Conservation (phyloP, 2,888 invertebrate species). For the Linyphia triangularis region DNA sequence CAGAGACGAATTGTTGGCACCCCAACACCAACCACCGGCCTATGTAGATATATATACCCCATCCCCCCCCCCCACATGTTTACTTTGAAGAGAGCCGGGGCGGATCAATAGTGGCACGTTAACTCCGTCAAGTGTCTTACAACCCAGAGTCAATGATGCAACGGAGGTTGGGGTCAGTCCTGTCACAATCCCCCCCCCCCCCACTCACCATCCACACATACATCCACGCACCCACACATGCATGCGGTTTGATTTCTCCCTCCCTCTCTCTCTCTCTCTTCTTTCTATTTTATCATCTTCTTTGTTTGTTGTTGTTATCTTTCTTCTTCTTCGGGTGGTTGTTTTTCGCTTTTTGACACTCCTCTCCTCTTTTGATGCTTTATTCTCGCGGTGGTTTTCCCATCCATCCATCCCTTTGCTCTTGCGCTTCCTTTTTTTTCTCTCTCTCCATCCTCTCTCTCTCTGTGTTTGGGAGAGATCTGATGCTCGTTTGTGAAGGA, state of each 20-base stretch:
- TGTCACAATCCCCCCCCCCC: slow-evolving; percentile 64
- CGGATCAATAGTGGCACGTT: slow-evolving; percentile 74
- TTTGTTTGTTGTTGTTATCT: neutral
- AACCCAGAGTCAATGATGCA: slow-evolving; percentile 75
- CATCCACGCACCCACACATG: slow-evolving; percentile 44
- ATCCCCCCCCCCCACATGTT: slow-evolving; percentile 15
- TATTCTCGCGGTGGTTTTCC: slow-evolving; percentile 71
- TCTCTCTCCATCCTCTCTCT: slow-evolving; percentile 26
- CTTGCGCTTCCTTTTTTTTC: neutral
- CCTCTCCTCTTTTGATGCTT: slow-evolving; percentile 71
- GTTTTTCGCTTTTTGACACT: slow-evolving; percentile 75
- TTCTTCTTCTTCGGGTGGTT: slow-evolving; percentile 21
- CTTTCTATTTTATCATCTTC: slow-evolving; percentile 11
- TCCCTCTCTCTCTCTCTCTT: neutral
- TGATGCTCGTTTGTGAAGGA: neutral
- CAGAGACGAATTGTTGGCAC: slow-evolving; percentile 66
- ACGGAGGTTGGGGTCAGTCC: slow-evolving; percentile 66
- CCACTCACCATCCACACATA: slow-evolving; percentile 46
- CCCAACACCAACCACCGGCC: neutral
- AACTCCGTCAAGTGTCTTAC: slow-evolving; percentile 74
- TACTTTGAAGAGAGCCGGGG: slow-evolving; percentile 25
- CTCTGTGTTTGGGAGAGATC: slow-evolving; percentile 27
- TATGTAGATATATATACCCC: slow-evolving; percentile 49
- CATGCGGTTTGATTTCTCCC: slow-evolving; percentile 58
- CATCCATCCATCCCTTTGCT: slow-evolving; percentile 6